Evolutionary conservation across 2,888 invertebrate species (phyloP), one percentile per base, ranked within the genome.

Genomic region (Morpho helenor): DNA sequence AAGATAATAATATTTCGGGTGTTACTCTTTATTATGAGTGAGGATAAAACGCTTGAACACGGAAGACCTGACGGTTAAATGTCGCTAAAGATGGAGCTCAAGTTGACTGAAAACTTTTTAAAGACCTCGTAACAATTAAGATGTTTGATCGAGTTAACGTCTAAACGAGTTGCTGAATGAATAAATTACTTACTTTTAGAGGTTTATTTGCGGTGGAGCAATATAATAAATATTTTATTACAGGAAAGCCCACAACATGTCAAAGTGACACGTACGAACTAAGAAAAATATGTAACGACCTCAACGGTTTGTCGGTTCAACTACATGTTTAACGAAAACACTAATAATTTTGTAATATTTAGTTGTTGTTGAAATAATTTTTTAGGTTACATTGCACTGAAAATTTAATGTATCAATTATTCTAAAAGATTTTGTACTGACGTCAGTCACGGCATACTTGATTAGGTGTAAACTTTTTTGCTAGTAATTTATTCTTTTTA

Each of bases 201-300:
- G 67, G 70, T 74, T 71, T 75, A 70, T 74, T 70, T 73, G 73
- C 64, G 65, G 64, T 66, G 58, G 61, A 67, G 74, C 73, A 80
- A 80, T 86, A 85, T 77, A 74, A 72, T 74, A 76, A 75, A 72
- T 67, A 77, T 80, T 83, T 82, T 80, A 84, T 78, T 77, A 75
- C 77, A 77, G 68, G 73, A 77, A 77, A 79, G 75, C 79, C 81
- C 79, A 81, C 73, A 73, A 80, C 74, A 83, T 81, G 87, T 87
- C 87, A 88, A 72, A 69, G 68, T 87, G 87, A 84, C 87, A 85
- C 81, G 84, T 22, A 76, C 74, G 82, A 74, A 72, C 72, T 73
- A 75, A 74, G 78, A 80, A 80, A 76, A 79, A 77, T 76, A 79
- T 80, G 75, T 77, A 75, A 71, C 73, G 67, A 72, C 73, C 68